These are phyloP conservation scores for Dallia pectoralis DNA, from an alignment of 2,797 vertebrate species.

Conservation along the genomic window DNA sequence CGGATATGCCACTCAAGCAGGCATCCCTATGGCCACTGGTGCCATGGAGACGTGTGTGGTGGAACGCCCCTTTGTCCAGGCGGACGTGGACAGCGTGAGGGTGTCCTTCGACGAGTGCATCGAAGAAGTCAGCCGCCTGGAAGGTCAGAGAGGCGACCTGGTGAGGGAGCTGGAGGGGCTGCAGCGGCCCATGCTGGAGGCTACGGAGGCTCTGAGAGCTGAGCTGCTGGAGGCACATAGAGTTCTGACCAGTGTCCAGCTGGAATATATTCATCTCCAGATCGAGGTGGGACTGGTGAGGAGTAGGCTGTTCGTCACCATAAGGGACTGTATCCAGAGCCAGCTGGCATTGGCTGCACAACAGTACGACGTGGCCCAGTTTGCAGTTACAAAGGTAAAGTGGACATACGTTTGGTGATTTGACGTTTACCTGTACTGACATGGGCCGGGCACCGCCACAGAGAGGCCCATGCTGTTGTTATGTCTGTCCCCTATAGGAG, in stretches of 20 bases:
- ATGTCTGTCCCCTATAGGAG: conserved; percentile 49
- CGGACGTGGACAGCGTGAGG: conserved; percentile 67
- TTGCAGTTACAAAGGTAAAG: conserved; percentile 61
- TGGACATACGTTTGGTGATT: not conserved
- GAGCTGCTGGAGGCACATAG: conserved; percentile 72
- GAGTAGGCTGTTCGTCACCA: conserved; percentile 80
- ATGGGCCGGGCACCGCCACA: not conserved
- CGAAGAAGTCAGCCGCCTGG: conserved; percentile 76
- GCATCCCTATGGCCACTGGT: too few species aligned
- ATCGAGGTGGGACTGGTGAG: conserved; percentile 83
- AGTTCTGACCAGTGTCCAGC: conserved; percentile 74
- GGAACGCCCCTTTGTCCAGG: not conserved
- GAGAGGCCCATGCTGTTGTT: not conserved
- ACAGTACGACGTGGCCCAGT: conserved; percentile 82
- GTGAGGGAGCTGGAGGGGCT: conserved; percentile 77
- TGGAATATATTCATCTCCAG: conserved; percentile 75
- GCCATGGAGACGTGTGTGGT: too few species aligned
- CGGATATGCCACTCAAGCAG: not conserved
- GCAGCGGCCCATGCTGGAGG: conserved; percentile 78
- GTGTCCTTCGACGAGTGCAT: conserved; percentile 81
- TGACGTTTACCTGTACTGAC: not conserved
- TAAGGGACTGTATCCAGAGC: conserved; percentile 84
- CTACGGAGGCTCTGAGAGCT: conserved; percentile 75
- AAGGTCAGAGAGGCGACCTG: conserved; percentile 78
- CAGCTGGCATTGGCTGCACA: conserved; percentile 81